Base-by-base conservation (phyloP, 2,113 vertebrate genomes). In the Atherinomorus stipes region DNA sequence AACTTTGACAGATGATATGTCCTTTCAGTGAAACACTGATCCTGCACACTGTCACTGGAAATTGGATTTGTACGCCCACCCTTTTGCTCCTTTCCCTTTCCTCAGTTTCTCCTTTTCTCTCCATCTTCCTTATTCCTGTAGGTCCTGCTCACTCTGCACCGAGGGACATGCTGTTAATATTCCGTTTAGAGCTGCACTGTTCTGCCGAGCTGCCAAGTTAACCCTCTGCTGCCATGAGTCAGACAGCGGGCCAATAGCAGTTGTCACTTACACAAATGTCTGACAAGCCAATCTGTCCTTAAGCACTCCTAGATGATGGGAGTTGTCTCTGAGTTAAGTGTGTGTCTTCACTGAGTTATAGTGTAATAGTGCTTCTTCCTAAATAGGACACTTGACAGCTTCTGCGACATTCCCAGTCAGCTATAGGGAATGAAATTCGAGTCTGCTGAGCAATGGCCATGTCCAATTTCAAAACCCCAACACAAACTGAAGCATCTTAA, bases 1-100 rank as follows among this genome's bases (percentile, higher is more conserved):
- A 93, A 81, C 85, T 85, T 82, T 93, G 94, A 94, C 91, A 89
- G 91, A 93, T 92, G 92, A 93, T 90, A 77, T 78, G 87, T 82
- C 90, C 90, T 78, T 90, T 81, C 78, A 84, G 80, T 86, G 81
- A 93, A 93, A 91, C 85, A 45, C 86, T 84, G 78, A 93, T 92
- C 86, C 87, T 89, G 86, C 89, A 63, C 87, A 82, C 88, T 90
- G 92, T 93, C 89, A 90, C 84, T 90, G 90, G 88, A 93, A 92
- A 93, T 92, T 92, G 83, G 85, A 94, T 91, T 93, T 65, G 19
- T 81, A 77, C 85, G 65, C 74, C 74, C 83, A 74, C 68, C 85
- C 63, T 60, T 78, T 80, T 72, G n/a, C 76, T 65, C 49, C 25
- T 65, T 74, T 66, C 42, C 59, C 62, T 68, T 63, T 81, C 62